Evolutionary conservation across 2,888 invertebrate genomes (phyloP).

Genomic region (Lasioglossum villosulum): DNA sequence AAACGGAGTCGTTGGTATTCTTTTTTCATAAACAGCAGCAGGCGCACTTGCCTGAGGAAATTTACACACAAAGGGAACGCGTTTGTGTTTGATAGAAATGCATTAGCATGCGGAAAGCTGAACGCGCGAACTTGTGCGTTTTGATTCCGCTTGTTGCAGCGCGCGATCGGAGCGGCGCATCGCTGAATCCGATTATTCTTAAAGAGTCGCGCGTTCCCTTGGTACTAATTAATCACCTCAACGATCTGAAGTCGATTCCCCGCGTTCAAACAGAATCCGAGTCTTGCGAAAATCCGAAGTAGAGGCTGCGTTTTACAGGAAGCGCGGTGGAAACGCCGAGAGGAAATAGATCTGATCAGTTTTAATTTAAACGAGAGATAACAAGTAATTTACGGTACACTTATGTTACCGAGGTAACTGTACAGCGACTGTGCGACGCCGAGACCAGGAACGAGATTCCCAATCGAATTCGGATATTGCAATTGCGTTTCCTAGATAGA

Average conservation of each 20-base stretch:
- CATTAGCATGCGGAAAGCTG: conserved; percentile 61
- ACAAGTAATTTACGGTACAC: conserved; percentile 1
- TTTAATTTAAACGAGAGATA: conserved; percentile 8
- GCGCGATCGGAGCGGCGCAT: conserved; percentile 30
- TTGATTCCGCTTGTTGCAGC: conserved; percentile 39
- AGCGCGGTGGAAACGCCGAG: conserved; percentile 1
- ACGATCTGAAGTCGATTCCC: conserved; percentile 2
- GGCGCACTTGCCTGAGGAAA: conserved; percentile 42
- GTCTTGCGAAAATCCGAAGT: not conserved
- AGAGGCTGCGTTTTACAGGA: not conserved
- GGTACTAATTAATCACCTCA: not conserved
- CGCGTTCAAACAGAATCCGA: not conserved
- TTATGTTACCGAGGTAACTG: not conserved
- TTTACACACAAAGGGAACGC: conserved; percentile 72
- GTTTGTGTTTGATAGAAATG: conserved; percentile 54
- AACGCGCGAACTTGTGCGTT: conserved; percentile 54
- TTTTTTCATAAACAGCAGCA: conserved; percentile 58
- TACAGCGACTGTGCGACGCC: not conserved
- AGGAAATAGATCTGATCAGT: not conserved
- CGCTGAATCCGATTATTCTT: not conserved
- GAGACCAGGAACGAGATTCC: not conserved
- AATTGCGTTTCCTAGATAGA: not conserved
- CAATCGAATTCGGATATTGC: conserved; percentile 2
- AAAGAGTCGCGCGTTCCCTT: conserved; percentile 1
- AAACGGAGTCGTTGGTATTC: conserved; percentile 52